Evolutionary conservation across 2,113 vertebrate species (phyloP).

Genomic region (Heloderma charlesbogerti): DNA sequence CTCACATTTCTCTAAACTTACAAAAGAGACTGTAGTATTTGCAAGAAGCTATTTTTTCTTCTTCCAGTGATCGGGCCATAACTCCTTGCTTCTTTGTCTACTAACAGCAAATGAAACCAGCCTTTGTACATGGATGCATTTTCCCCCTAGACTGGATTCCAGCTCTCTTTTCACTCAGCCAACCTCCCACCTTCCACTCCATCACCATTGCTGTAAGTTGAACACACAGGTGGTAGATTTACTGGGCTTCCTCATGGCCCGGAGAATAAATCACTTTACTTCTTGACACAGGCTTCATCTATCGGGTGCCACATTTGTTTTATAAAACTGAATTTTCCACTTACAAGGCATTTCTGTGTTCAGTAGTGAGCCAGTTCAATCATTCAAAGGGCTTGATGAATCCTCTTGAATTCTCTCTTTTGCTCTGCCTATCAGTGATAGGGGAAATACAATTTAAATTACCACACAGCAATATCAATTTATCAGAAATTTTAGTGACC

Average conservation of each 20-base stretch:
- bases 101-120: slow-evolving; percentile 19
- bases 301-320: slow-evolving; percentile 44
- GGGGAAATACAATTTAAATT: background rate
- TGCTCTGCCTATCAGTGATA: slow-evolving; percentile 25
- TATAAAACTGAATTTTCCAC: slow-evolving; percentile 48
- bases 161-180: slow-evolving; percentile 1
- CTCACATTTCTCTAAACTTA: slow-evolving; percentile 26
- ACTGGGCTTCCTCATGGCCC: slow-evolving; percentile 35
- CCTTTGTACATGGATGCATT: slow-evolving; percentile 15
- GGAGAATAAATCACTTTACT: slow-evolving; percentile 60
- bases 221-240: slow-evolving; percentile 44
- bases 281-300: slow-evolving; percentile 15
- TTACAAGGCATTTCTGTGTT: slow-evolving; percentile 30
- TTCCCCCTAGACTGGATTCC: background rate
- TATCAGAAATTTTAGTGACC: background rate
- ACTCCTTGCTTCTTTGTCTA: slow-evolving; percentile 2
- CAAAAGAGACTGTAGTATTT: background rate
- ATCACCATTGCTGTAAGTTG: slow-evolving; percentile 8
- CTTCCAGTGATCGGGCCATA: background rate
- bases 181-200: slow-evolving; percentile 4
- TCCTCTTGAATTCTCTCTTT: slow-evolving; percentile 21
- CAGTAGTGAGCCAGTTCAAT: slow-evolving; percentile 38
- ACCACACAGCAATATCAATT: background rate
- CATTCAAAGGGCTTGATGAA: background rate
- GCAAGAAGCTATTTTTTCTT: background rate